Evolutionary conservation across 2,797 vertebrate genomes (phyloP).

Genomic region (Scleropages formosus): DNA sequence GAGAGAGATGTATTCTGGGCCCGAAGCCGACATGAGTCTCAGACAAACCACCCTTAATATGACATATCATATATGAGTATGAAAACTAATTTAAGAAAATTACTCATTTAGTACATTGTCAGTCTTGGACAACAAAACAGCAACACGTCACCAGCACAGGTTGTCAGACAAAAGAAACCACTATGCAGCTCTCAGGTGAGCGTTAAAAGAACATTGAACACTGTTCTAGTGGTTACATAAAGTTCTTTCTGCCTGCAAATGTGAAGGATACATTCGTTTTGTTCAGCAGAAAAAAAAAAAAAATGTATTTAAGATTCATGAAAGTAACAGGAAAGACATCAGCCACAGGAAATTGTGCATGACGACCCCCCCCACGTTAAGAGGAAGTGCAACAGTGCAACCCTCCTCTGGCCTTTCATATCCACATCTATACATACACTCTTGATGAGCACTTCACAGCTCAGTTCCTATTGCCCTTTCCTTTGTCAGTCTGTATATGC

Average conservation of each 20-base stretch:
- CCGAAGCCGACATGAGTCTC: background rate
- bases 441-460: no score
- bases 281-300: background rate
- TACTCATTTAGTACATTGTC: conserved; percentile 10
- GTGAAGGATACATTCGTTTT: background rate
- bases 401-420: no score
- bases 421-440: no score
- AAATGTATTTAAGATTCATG: background rate
- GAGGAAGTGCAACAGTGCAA: background rate
- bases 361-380: background rate
- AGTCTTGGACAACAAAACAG: no score
- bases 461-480: no score
- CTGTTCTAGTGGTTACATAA: background rate
- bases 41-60: background rate
- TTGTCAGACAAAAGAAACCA: background rate
- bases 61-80: no score
- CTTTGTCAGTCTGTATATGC: no score
- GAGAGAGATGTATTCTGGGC: background rate
- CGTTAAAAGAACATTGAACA: background rate
- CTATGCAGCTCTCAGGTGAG: background rate
- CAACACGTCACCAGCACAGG: background rate
- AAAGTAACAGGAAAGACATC: background rate
- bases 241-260: background rate
- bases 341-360: background rate
- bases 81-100: background rate